Evolutionary conservation across 2,797 vertebrate species (phyloP).

Genomic region (Pteropus rufus): DNA sequence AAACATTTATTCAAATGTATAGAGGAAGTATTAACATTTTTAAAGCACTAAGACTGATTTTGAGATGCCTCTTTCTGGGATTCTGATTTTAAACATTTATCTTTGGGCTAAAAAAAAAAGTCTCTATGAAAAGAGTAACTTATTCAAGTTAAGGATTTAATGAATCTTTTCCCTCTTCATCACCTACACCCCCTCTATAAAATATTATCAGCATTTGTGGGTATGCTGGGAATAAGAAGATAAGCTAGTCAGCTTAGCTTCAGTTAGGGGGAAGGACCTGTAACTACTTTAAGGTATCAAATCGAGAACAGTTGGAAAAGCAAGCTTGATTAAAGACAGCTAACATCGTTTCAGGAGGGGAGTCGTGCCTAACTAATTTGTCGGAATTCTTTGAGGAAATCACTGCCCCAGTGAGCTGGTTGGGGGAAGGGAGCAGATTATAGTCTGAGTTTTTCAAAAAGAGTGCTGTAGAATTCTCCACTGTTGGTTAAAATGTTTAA

Average conservation of each 20-base stretch:
- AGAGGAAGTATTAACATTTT: constrained; percentile 39
- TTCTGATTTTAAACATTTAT: constrained; percentile 60
- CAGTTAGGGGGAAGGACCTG: constrained; percentile 64
- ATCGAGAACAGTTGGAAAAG: constrained; percentile 85
- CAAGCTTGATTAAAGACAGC: constrained; percentile 86
- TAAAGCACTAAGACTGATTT: not conserved
- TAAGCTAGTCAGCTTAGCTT: constrained; percentile 67
- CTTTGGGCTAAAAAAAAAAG: not conserved
- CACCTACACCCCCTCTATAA: not conserved
- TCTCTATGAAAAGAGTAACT: not conserved
- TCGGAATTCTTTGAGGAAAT: constrained; percentile 87
- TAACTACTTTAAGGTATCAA: constrained; percentile 79
- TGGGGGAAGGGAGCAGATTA: constrained; percentile 78
- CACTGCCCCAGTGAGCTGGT: constrained; percentile 77
- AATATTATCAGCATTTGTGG: constrained; percentile 37
- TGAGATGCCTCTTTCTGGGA: not conserved
- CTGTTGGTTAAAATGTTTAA: constrained; percentile 83
- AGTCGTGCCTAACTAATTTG: constrained; percentile 85
- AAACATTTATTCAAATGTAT: constrained; percentile 54
- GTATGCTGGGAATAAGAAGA: constrained; percentile 66
- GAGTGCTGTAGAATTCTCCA: constrained; percentile 80
- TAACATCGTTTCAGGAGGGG: constrained; percentile 82
- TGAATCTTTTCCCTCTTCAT: not conserved
- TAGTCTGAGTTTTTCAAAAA: constrained; percentile 79
- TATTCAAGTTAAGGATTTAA: constrained; percentile 6